Conservation (phyloP, 1,140 invertebrate species). For the Pemphigus obesinymphae region DNA sequence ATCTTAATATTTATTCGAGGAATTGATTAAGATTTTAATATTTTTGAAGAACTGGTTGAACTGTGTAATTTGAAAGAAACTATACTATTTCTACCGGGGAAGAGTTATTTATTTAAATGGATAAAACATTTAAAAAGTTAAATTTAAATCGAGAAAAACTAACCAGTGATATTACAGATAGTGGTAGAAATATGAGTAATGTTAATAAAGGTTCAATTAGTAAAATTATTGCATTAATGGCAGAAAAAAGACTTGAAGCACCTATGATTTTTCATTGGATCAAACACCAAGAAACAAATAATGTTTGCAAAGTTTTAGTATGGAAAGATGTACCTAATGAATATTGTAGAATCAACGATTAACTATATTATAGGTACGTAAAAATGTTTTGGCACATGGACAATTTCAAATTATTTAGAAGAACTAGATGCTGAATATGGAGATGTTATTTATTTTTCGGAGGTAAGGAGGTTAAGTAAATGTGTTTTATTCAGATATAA, state of each 20-base stretch:
- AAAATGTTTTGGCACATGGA: neutral
- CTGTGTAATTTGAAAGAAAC: too few species aligned
- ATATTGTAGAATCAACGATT: neutral
- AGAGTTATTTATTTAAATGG: too few species aligned
- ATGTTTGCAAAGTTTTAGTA: neutral
- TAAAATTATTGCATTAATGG: neutral
- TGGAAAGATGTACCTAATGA: neutral
- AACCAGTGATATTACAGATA: neutral
- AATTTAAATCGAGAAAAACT: neutral
- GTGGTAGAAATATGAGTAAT: neutral
- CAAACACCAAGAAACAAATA: too few species aligned
- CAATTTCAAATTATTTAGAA: neutral
- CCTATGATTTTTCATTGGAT: neutral
- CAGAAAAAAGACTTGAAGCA: neutral
- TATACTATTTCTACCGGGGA: too few species aligned
- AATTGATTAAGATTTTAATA: too few species aligned
- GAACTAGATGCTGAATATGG: neutral
- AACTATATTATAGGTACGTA: neutral
- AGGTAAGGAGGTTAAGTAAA: neutral
- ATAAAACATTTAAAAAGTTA: neutral
- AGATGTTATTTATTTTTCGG: neutral
- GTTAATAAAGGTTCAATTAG: too few species aligned
- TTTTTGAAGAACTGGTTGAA: too few species aligned
- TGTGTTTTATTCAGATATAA: neutral
- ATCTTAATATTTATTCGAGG: too few species aligned